Conservation (phyloP, 2,888 invertebrate species). For the Nudaria mundana region DNA sequence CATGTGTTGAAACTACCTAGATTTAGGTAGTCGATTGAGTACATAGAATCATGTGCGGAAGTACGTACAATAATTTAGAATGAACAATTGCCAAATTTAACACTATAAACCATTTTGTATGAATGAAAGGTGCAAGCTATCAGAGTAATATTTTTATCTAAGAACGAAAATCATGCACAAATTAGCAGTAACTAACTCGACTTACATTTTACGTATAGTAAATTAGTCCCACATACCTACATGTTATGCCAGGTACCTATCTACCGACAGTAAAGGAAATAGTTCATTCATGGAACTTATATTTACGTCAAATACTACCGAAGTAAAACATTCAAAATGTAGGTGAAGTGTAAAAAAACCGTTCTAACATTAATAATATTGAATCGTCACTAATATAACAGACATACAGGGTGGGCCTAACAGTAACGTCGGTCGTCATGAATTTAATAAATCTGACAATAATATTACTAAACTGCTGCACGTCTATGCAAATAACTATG, state of each 20-base stretch:
- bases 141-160: constrained; percentile 31
- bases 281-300: constrained; percentile 30
- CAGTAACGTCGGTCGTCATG: constrained; percentile 57
- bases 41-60: constrained; percentile 12
- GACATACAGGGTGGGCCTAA: constrained; percentile 65
- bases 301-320: constrained; percentile 14
- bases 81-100: constrained; percentile 9
- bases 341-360: constrained; percentile 35
- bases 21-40: constrained; percentile 23
- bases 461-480: constrained; percentile 60
- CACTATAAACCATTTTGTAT: constrained; percentile 7
- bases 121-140: constrained; percentile 2
- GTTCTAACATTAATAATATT: constrained; percentile 13
- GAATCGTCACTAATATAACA: constrained; percentile 33
- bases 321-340: constrained; percentile 36
- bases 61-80: constrained; percentile 7
- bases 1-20: constrained; percentile 53
- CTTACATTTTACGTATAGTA: constrained; percentile 19
- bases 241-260: constrained; percentile 29
- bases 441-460: constrained; percentile 76
- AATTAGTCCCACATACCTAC: constrained; percentile 41
- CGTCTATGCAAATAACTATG: constrained; percentile 36
- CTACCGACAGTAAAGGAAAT: constrained; percentile 22
- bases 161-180: constrained; percentile 58
- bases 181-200: constrained; percentile 32